These are phyloP conservation scores for Otus sunia DNA, from an alignment of 2,113 vertebrate species.

Conservation along the genomic window DNA sequence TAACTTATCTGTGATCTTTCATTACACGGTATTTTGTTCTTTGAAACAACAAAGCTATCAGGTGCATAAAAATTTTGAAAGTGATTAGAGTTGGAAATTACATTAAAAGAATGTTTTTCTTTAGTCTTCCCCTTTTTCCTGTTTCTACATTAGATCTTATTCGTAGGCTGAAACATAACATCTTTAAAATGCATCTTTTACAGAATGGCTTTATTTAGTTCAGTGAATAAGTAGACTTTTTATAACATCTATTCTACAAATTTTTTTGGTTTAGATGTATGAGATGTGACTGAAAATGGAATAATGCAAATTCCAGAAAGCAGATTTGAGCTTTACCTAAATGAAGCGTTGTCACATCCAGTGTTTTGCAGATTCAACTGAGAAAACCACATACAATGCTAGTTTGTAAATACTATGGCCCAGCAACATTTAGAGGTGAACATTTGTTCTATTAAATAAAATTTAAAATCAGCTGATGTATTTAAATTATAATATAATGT, in stretches of 20 bases:
- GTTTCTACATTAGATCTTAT: conserved; percentile 33
- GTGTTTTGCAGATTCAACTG: neutral
- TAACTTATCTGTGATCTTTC: neutral
- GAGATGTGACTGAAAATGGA: conserved; percentile 5
- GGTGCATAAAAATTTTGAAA: neutral
- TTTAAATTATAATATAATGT: neutral
- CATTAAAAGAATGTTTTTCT: conserved; percentile 33
- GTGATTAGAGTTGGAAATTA: conserved; percentile 48
- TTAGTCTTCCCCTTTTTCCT: neutral
- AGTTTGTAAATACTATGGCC: neutral
- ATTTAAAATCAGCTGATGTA: neutral
- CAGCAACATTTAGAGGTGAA: neutral
- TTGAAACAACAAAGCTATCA: conserved; percentile 30
- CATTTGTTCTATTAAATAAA: neutral
- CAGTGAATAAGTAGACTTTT: conserved; percentile 38
- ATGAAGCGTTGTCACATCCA: neutral
- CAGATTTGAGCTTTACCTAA: conserved; percentile 11
- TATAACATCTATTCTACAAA: conserved; percentile 29
- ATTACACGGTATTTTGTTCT: neutral
- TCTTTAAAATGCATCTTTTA: conserved; percentile 31
- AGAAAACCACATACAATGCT: neutral
- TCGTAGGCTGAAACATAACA: conserved; percentile 57
- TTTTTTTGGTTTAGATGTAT: conserved; percentile 31
- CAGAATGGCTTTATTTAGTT: conserved; percentile 42
- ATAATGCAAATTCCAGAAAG: conserved; percentile 23